These are phyloP conservation scores for Pyrrhosoma nymphula DNA, from an alignment of 2,888 invertebrate species.

Conservation along the genomic window DNA sequence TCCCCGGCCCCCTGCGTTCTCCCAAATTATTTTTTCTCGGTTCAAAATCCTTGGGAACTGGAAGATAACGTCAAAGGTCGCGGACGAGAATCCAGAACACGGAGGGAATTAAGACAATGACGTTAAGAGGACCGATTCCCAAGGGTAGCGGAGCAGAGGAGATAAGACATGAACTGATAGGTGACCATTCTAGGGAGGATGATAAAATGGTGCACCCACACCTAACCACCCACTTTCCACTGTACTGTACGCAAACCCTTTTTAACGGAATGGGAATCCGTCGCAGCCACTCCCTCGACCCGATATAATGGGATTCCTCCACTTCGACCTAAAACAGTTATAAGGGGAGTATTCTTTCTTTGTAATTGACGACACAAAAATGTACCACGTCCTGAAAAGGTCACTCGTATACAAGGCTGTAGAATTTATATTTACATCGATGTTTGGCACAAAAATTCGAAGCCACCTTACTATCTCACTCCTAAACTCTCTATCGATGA, in stretches of 20 bases:
- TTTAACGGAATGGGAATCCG: neutral
- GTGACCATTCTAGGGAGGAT: neutral
- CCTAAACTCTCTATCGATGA: too few relatives aligned
- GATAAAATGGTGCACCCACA: neutral
- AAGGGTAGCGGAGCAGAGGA: neutral
- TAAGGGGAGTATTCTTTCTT: neutral
- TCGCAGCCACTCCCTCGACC: neutral
- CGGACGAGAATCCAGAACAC: neutral
- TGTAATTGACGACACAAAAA: too few relatives aligned
- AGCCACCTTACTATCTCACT: too few relatives aligned
- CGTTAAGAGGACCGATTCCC: neutral
- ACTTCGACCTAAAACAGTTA: neutral
- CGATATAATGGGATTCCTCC: neutral
- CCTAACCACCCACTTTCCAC: neutral
- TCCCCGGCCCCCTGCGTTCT: neutral
- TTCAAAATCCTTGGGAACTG: neutral
- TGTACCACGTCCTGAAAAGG: too few relatives aligned
- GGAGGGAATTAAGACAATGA: neutral
- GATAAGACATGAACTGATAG: neutral
- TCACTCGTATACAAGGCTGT: too few relatives aligned
- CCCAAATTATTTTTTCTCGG: neutral
- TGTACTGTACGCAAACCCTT: neutral
- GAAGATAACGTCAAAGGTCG: neutral
- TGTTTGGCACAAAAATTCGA: too few relatives aligned
- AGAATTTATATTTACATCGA: too few relatives aligned